Evolutionary conservation across 2,113 vertebrate genomes (phyloP).

Genomic region (Coptodon bakossiorum): DNA sequence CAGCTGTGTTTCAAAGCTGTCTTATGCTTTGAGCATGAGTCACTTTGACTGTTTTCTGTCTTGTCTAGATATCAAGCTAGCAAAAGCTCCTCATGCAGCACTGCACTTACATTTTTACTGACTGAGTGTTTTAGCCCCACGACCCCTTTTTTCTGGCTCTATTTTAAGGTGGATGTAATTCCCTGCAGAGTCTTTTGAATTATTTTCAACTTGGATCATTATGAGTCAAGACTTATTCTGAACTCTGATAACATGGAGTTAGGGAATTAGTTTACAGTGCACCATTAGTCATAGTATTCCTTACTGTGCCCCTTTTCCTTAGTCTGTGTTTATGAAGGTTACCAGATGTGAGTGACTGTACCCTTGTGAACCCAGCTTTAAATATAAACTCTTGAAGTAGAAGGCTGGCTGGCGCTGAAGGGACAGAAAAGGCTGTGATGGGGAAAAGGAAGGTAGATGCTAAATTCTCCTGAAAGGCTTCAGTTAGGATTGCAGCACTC

Average conservation of each 20-base stretch:
- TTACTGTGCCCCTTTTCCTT: not conserved
- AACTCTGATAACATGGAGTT: not conserved
- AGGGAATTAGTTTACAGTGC: not conserved
- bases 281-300: not conserved
- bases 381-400: conserved; percentile 40
- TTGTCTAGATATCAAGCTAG: not conserved
- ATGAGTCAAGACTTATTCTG: not conserved
- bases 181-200: not conserved
- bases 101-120: not conserved
- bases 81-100: not conserved
- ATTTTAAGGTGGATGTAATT: not conserved
- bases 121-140: not conserved
- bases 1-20: not conserved
- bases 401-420: not conserved
- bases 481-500: conserved; percentile 18
- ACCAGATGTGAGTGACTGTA: conserved; percentile 3
- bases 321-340: conserved; percentile 24
- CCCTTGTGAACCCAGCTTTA: not conserved
- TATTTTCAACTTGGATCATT: not conserved
- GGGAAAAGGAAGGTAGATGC: not conserved
- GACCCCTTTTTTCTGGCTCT: not conserved
- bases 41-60: not conserved
- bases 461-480: conserved; percentile 45
- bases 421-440: not conserved
- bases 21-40: not conserved